Evolutionary conservation across 92 coral and sea anemone genomes (phyloP).

Genomic region (Actinostola sp.): DNA sequence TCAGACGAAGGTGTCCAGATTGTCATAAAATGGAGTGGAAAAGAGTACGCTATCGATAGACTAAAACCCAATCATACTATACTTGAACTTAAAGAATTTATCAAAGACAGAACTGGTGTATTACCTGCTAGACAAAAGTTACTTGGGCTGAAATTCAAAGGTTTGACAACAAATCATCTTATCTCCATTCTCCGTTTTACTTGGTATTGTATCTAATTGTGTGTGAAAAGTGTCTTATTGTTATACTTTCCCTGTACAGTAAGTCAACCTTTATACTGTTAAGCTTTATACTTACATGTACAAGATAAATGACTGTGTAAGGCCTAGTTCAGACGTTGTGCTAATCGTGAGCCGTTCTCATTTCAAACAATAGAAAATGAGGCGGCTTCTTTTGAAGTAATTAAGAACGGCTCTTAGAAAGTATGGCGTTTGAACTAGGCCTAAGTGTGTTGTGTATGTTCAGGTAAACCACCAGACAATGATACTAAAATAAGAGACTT

Average conservation of each 20-base stretch:
- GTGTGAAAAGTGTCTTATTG: neutral
- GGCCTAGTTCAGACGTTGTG: too few relatives aligned
- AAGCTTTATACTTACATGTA: too few relatives aligned
- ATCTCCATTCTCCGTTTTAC: neutral
- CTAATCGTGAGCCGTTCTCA: too few relatives aligned
- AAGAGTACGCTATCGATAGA: conserved; percentile 75
- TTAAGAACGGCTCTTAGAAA: too few relatives aligned
- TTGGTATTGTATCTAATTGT: too few relatives aligned
- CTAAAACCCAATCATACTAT: conserved; percentile 71
- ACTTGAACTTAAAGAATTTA: conserved; percentile 66
- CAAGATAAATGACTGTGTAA: too few relatives aligned
- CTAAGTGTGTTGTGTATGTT: neutral
- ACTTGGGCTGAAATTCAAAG: conserved; percentile 88
- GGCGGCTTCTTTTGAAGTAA: neutral
- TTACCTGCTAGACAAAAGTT: conserved; percentile 92
- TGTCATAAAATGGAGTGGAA: conserved; percentile 96
- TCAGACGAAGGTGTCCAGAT: conserved; percentile 23
- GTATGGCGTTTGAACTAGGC: too few relatives aligned
- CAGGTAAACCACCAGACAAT: conserved; percentile 87
- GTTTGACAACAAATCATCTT: conserved; percentile 22
- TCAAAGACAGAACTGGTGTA: conserved; percentile 89
- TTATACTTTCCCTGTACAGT: too few relatives aligned
- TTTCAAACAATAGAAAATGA: too few relatives aligned
- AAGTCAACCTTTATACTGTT: too few relatives aligned
- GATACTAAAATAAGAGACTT: conserved; percentile 72